Evolutionary conservation across 2,888 invertebrate species (phyloP), one percentile per base, ranked within the genome.

Genomic region (Drosophila robusta): DNA sequence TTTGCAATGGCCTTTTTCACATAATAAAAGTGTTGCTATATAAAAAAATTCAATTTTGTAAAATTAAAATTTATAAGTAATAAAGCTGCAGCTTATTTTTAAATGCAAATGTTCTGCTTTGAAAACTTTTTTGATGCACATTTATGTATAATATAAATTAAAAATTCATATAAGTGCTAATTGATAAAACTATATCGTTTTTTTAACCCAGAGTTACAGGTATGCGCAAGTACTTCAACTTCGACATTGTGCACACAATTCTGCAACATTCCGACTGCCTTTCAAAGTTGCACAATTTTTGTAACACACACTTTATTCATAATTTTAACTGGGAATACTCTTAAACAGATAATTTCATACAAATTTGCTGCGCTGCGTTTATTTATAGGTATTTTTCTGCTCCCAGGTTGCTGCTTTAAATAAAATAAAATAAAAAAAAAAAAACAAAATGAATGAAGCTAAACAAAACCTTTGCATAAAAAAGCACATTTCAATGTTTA

Each of bases 401-500:
- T 76, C 73, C 56, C 72, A n/a, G 11, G 52, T 29, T 56, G 60
- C 54, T 67, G 51, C 39, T 72, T 67, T 55, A 58, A 67, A 46
- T 29, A 42, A 66, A 8, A 42, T 26, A 24, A 41, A 41, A 12
- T n/a, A 12, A 5, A 8, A 2, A 42, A 38, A 11, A 8, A 34
- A 34, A 12, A 39, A 5, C 4, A 9, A 44, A 26, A 26, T 9
- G 36, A 8, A 38, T 9, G 29, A 7, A 38, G 24, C 18, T 9
- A 39, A 39, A 14, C 8, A 11, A 45, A 39, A 32, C 24, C 69
- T 39, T 63, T 44, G 42, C 55, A 70, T 11, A 51, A 22, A 49
- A 57, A 39, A 41, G 60, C 55, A 58, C 34, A 60, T 76, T 68
- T 71, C 50, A 62, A 36, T 67, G 51, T 72, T 80, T 78, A 70